A percentile compares a stretch with the other conserved stretches of the same genome.
phyloP scores from a whole-genome alignment of 2,888 invertebrate species.

The Bursaphelenchus okinawaensis region DNA sequence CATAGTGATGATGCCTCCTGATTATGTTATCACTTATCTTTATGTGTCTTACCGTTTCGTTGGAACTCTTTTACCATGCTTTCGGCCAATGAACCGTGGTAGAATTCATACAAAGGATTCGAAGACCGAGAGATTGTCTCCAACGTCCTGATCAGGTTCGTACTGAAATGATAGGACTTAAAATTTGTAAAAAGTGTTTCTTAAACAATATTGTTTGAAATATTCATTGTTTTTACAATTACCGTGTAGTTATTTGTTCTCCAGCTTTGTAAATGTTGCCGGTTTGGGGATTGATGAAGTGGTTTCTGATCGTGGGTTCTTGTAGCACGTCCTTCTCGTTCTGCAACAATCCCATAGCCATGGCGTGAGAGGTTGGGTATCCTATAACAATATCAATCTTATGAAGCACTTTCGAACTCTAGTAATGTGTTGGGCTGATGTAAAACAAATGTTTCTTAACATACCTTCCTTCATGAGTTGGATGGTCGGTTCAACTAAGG shows the following conservation, averaged over 20 bases:
- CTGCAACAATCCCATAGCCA: constrained; percentile 46
- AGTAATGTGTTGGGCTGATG: no score
- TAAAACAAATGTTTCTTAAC: constrained; percentile 8
- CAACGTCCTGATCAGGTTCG: constrained; percentile 35
- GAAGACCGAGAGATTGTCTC: constrained; percentile 37
- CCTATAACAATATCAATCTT: constrained; percentile 26
- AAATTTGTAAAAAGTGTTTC: no score
- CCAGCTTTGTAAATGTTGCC: constrained; percentile 43
- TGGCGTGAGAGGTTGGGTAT: constrained; percentile 51
- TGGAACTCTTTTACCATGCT: constrained; percentile 45
- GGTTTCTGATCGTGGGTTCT: constrained; percentile 44
- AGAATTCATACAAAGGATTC: constrained; percentile 45
- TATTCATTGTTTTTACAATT: no score
- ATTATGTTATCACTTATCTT: constrained; percentile 1
- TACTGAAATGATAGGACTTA: constrained; percentile 27
- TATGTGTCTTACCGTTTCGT: constrained; percentile 30
- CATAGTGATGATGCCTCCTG: constrained; percentile 44
- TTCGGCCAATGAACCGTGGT: constrained; percentile 37
- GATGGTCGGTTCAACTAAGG: constrained; percentile 53
- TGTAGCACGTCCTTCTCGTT: constrained; percentile 32
- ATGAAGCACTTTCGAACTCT: neutral
- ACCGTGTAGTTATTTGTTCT: constrained; percentile 52
- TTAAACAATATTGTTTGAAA: no score
- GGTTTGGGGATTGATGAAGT: constrained; percentile 50
- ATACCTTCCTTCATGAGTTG: constrained; percentile 45